A percentile compares a stretch with the other conserved stretches of the same genome.
These are phyloP conservation scores for Eristalis arbustorum DNA, from an alignment of 2,888 invertebrate species.

Conservation along the genomic window DNA sequence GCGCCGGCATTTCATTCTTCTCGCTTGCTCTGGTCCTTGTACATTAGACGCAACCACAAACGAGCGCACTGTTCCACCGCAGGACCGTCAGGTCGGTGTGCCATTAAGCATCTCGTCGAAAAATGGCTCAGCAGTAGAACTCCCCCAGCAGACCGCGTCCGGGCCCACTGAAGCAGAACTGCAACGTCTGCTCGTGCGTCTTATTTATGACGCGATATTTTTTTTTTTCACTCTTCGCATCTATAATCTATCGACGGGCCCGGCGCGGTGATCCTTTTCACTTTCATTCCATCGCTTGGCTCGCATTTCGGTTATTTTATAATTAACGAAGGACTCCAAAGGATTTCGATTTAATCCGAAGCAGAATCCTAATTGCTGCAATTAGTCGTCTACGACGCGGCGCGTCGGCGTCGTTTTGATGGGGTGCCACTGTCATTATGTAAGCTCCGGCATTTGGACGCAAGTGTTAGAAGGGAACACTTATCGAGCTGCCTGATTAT, in stretches of 20 bases:
- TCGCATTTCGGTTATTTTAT: constrained; percentile 56
- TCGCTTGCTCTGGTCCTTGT: not conserved
- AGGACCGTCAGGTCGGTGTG: constrained; percentile 13
- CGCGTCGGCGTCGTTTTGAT: constrained; percentile 7
- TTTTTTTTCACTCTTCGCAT: constrained; percentile 13
- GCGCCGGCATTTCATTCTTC: constrained; percentile 3
- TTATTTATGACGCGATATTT: constrained; percentile 50
- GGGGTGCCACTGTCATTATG: constrained; percentile 38
- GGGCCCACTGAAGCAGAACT: not conserved
- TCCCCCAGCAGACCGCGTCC: not conserved
- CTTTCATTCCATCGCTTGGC: constrained; percentile 4
- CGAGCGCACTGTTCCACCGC: constrained; percentile 14
- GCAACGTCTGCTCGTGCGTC: constrained; percentile 2
- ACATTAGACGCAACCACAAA: constrained; percentile 21
- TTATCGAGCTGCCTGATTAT: constrained; percentile 27
- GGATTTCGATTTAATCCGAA: constrained; percentile 58
- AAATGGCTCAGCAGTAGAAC: constrained; percentile 16
- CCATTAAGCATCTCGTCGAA: constrained; percentile 45
- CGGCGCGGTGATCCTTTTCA: not conserved
- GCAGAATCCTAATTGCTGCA: constrained; percentile 60
- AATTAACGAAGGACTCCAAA: constrained; percentile 50
- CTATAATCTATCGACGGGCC: constrained; percentile 37
- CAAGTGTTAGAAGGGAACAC: not conserved
- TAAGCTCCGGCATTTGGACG: constrained; percentile 9
- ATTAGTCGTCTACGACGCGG: constrained; percentile 53